Conservation (phyloP, 1,140 invertebrate genomes). For the Drosophila bipectinata region DNA sequence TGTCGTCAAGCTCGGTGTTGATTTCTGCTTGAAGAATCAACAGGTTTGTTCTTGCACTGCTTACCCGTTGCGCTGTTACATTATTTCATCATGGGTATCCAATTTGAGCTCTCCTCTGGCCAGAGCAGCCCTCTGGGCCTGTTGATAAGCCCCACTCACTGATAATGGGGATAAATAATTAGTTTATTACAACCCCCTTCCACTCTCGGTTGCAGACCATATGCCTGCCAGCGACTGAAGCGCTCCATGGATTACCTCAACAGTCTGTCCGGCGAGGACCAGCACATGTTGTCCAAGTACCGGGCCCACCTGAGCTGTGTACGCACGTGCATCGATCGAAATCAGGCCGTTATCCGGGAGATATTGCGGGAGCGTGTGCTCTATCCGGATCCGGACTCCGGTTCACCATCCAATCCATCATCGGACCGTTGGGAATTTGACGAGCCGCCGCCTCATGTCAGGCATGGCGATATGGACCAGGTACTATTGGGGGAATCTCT, state of each 20-base stretch:
- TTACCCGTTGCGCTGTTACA: background rate
- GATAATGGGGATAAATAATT: conserved; percentile 36
- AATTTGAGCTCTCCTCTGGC: no score
- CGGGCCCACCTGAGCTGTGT: conserved; percentile 90
- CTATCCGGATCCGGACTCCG: conserved; percentile 42
- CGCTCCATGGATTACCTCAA: conserved; percentile 90
- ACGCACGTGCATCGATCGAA: conserved; percentile 92
- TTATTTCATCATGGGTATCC: background rate
- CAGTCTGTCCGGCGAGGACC: conserved; percentile 90
- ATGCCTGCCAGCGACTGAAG: conserved; percentile 87
- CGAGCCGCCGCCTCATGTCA: conserved; percentile 69
- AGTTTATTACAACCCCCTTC: conserved; percentile 12
- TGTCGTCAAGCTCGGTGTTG: background rate
- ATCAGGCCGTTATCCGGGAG: conserved; percentile 92
- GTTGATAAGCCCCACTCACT: conserved; percentile 23
- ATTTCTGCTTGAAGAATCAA: background rate
- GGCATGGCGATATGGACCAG: conserved; percentile 82
- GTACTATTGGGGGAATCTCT: conserved; percentile 24
- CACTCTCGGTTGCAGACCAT: conserved; percentile 83
- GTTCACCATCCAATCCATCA: background rate
- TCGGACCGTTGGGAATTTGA: conserved; percentile 30
- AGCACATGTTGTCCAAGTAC: conserved; percentile 90
- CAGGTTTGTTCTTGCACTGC: background rate
- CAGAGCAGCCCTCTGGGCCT: background rate
- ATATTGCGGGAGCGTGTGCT: conserved; percentile 86